A percentile compares a stretch with the other conserved stretches of the same genome.
Conservation (phyloP, 2,888 invertebrate genomes). For the Gibbula magus region DNA sequence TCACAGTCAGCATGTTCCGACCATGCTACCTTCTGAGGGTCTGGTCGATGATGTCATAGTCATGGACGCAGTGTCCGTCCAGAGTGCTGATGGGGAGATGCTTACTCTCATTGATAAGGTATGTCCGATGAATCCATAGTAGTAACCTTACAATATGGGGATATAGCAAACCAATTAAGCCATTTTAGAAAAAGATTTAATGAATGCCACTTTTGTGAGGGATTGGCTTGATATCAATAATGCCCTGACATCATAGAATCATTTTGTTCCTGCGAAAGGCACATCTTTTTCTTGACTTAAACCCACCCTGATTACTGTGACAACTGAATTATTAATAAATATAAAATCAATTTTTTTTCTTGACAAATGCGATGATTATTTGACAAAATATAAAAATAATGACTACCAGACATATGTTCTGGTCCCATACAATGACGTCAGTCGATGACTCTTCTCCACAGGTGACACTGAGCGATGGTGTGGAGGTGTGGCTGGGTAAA, state of each 20-base stretch:
- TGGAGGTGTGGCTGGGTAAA: slow-evolving; percentile 72
- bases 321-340: too few species aligned
- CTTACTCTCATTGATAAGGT: slow-evolving; percentile 69
- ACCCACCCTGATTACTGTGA: too few species aligned
- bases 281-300: too few species aligned
- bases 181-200: too few species aligned
- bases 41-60: slow-evolving; percentile 63
- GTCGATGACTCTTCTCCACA: slow-evolving; percentile 36
- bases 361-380: background rate
- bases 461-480: slow-evolving; percentile 70
- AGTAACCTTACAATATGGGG: too few species aligned
- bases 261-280: too few species aligned
- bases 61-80: slow-evolving; percentile 70
- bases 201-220: too few species aligned
- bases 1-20: slow-evolving; percentile 59
- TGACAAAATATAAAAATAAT: background rate
- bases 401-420: too few species aligned
- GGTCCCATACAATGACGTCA: background rate
- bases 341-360: background rate
- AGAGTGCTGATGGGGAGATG: slow-evolving; percentile 70
- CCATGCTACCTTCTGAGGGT: slow-evolving; percentile 70
- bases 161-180: too few species aligned
- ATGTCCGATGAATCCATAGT: background rate
- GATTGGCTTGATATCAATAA: too few species aligned
- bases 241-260: too few species aligned